Conservation (phyloP, 2,113 vertebrate genomes). For the Gobio gobio region DNA sequence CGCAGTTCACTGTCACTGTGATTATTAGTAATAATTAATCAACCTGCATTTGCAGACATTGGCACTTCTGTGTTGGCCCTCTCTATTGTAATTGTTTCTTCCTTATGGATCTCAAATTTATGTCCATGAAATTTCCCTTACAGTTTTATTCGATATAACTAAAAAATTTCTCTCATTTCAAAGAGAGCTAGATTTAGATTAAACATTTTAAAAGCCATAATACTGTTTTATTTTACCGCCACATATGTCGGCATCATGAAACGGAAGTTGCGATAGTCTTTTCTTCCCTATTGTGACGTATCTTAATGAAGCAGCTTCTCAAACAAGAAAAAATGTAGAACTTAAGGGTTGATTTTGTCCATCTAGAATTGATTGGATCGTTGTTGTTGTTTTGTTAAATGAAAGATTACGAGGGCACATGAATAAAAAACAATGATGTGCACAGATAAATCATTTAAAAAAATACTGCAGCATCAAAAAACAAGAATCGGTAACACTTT, state of each 20-base stretch:
- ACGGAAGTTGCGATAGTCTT: too few relatives aligned
- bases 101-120: background rate
- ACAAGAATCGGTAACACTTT: too few relatives aligned
- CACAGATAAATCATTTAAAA: too few relatives aligned
- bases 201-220: background rate
- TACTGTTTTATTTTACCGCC: background rate
- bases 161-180: background rate
- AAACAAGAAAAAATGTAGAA: too few relatives aligned
- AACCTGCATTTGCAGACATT: background rate
- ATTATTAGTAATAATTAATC: background rate
- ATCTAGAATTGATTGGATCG: too few relatives aligned
- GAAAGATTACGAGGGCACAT: too few relatives aligned
- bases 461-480: too few relatives aligned
- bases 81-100: background rate
- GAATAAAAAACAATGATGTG: too few relatives aligned
- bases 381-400: too few relatives aligned
- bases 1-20: background rate
- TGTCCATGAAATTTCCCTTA: background rate
- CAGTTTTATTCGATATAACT: background rate
- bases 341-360: too few relatives aligned
- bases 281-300: too few relatives aligned
- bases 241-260: background rate
- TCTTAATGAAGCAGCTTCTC: too few relatives aligned
- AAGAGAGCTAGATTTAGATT: background rate
- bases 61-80: background rate